These are phyloP conservation scores for Scaptomyza polygonia DNA, from an alignment of 2,888 invertebrate genomes.

Conservation along the genomic window DNA sequence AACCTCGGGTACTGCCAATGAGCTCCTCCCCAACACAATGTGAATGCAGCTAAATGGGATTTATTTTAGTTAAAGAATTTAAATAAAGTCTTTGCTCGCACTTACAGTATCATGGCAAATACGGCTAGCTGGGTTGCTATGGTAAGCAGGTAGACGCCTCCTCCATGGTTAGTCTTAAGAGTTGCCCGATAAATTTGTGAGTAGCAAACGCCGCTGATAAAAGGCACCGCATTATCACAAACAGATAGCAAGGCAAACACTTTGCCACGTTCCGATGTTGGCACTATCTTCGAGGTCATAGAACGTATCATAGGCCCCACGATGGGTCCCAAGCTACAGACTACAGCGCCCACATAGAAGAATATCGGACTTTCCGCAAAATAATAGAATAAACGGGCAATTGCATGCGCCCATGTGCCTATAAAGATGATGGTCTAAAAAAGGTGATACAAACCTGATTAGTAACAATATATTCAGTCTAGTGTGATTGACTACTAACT, in stretches of 20 bases:
- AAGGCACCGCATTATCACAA: conserved; percentile 91
- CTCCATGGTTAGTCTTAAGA: conserved; percentile 86
- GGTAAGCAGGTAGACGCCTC: conserved; percentile 89
- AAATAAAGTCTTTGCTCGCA: conserved; percentile 52
- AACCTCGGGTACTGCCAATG: conserved; percentile 78
- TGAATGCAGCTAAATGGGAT: conserved; percentile 80
- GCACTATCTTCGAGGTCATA: conserved; percentile 91
- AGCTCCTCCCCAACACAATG: conserved; percentile 74
- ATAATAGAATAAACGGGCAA: conserved; percentile 89
- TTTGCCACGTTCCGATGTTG: conserved; percentile 90
- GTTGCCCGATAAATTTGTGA: conserved; percentile 89
- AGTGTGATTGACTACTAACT: conserved; percentile 71
- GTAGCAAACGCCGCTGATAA: conserved; percentile 90
- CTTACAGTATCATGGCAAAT: conserved; percentile 89
- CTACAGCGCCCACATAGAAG: conserved; percentile 90
- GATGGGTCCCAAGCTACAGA: conserved; percentile 91
- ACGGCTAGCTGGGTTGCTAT: conserved; percentile 89
- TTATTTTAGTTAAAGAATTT: too few species aligned
- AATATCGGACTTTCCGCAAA: conserved; percentile 86
- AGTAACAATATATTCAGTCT: too few species aligned
- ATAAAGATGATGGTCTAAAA: conserved; percentile 88
- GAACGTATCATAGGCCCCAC: conserved; percentile 92
- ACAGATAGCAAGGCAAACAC: conserved; percentile 91
- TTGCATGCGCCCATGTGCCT: conserved; percentile 89
- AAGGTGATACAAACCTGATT: neutral